Evolutionary conservation across 2,113 vertebrate genomes (phyloP).

Genomic region (Centrocercus urophasianus): DNA sequence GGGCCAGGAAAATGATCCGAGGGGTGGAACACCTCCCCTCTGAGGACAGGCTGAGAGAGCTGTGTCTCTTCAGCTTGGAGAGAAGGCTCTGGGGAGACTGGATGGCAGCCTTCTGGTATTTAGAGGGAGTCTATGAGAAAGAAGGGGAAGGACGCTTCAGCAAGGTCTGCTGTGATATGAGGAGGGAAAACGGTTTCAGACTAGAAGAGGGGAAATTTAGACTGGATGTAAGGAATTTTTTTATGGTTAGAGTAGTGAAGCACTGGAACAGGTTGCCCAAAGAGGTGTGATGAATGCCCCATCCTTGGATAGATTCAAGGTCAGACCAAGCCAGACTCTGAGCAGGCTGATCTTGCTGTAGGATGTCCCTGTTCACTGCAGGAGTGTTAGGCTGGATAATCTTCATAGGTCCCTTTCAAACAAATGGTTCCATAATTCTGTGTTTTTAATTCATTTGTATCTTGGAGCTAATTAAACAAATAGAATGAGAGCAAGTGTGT

Average conservation of each 20-base stretch:
- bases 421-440: neutral
- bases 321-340: neutral
- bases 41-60: neutral
- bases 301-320: neutral
- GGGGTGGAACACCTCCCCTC: neutral
- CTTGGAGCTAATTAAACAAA: neutral
- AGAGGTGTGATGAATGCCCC: too few relatives aligned
- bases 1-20: neutral
- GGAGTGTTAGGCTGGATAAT: neutral
- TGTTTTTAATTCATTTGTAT: neutral
- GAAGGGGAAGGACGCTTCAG: neutral
- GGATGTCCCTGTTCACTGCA: too few relatives aligned
- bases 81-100: neutral
- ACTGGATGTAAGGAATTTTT: neutral
- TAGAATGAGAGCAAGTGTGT: too few relatives aligned
- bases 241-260: neutral
- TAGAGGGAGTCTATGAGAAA: neutral
- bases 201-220: neutral
- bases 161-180: neutral
- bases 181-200: neutral
- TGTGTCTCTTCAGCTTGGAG: neutral
- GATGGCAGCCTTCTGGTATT: neutral
- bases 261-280: neutral
- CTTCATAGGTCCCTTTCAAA: neutral
- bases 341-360: neutral